Conservation (phyloP, 2,113 vertebrate species). For the Uropsilus gracilis region DNA sequence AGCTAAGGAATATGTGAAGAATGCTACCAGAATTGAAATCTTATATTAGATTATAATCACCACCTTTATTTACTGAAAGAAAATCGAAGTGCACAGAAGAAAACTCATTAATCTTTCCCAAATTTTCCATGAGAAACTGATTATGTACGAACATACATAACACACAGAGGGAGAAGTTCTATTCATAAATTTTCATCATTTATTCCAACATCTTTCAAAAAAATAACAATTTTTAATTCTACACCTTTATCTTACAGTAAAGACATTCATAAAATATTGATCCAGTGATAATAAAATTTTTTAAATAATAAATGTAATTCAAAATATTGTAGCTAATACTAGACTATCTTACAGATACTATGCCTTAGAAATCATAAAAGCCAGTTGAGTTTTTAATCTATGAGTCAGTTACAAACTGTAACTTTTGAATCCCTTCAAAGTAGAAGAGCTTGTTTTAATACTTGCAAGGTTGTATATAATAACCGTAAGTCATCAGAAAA, state of each 20-base stretch:
- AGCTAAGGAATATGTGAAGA: not conserved
- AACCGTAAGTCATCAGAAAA: conserved; percentile 13
- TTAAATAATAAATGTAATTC: conserved; percentile 19
- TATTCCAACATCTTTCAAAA: not conserved
- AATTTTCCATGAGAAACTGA: not conserved
- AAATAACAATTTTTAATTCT: not conserved
- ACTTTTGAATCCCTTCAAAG: not conserved
- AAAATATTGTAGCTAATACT: not conserved
- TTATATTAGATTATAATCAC: not conserved
- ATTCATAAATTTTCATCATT: not conserved
- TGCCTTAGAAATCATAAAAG: not conserved
- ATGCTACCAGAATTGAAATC: not conserved
- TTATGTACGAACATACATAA: not conserved
- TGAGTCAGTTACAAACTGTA: not conserved
- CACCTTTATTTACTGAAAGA: not conserved
- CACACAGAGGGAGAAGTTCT: not conserved
- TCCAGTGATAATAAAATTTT: not conserved
- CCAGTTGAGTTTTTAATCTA: not conserved
- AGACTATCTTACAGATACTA: not conserved
- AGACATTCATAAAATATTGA: not conserved
- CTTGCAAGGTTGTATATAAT: not conserved
- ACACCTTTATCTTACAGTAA: not conserved
- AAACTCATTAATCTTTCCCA: not conserved
- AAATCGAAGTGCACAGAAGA: not conserved
- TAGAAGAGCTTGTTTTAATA: not conserved